Conservation (phyloP, 2,113 vertebrate species). For the Lepisosteus oculatus region DNA sequence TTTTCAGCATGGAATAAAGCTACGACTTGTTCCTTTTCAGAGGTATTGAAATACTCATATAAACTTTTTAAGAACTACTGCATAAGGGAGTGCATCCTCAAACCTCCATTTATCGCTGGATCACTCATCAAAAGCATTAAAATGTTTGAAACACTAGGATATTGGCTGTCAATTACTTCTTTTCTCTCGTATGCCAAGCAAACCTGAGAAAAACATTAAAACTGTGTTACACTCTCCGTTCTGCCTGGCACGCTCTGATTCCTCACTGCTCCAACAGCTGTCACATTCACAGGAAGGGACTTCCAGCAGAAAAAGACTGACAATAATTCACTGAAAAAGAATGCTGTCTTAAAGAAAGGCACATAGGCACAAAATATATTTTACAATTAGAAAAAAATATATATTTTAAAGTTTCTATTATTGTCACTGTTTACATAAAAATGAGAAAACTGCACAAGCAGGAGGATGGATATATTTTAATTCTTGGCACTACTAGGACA, state of each 20-base stretch:
- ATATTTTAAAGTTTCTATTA: not conserved
- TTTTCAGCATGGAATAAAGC: too few relatives aligned
- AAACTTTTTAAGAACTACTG: too few relatives aligned
- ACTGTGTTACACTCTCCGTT: slow-evolving; percentile 32
- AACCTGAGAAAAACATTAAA: slow-evolving; percentile 62
- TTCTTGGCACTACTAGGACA: too few relatives aligned
- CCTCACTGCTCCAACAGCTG: slow-evolving; percentile 66
- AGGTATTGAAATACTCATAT: too few relatives aligned
- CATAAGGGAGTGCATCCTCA: too few relatives aligned
- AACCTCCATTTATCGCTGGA: slow-evolving; percentile 26
- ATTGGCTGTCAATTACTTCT: slow-evolving; percentile 47
- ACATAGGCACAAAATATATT: too few relatives aligned
- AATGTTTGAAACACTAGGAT: slow-evolving; percentile 40
- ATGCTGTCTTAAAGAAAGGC: too few relatives aligned
- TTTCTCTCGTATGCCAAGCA: slow-evolving; percentile 62
- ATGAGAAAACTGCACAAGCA: too few relatives aligned
- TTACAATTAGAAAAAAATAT: not conserved
- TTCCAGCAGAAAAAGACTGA: slow-evolving; percentile 24
- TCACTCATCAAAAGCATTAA: slow-evolving; percentile 50
- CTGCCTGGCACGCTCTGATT: slow-evolving; percentile 40
- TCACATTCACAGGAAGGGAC: slow-evolving; percentile 47
- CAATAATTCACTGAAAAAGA: not conserved
- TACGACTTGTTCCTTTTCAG: too few relatives aligned
- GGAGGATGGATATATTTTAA: too few relatives aligned
- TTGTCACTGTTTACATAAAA: not conserved